Evolutionary conservation across 1,140 invertebrate species (phyloP), one percentile per base, ranked within the genome.

Genomic region (Calosoma granatense): DNA sequence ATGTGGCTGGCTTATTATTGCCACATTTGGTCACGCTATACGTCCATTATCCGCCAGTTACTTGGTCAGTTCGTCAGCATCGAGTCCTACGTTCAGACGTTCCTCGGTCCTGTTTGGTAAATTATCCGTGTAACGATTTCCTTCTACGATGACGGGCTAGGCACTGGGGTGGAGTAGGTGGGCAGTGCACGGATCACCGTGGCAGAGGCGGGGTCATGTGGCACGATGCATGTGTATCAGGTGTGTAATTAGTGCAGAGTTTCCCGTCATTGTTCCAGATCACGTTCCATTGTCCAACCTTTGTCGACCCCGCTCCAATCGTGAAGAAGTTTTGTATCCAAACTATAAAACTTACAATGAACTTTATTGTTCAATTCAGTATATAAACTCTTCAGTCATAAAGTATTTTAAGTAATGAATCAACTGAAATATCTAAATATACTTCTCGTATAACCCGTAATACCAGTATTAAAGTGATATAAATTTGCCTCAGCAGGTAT

Each of bases 111-210:
- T 47, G 41, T 47, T 47, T 17, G 9, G 41, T 47, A 47, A 47
- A 47, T 47, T 47, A 47, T 47, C 6, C 41, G 41, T 47, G 41
- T 47, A 47, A 47, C 41, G 41, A 47, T 47, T 47, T 47, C 41
- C 41, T 47, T 6, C 9, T 3, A 17, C 6, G 9, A 17, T 47
- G 15, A 12, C 17, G 6, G 9, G 6, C 9, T 12, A 17, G 41
- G 41, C 6, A 17, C 4, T 4, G 14, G 4, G 14, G 4, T 14
- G 6, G 4, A 14, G 26, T 6, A 14, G 14, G 26, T 4, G 26
- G 26, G 14, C 14, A 30, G 6, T 30, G 26, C 14, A 30, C 26
- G 26, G 26, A 14, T 30, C n/a, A n/a, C n/a, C n/a, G 26, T 36
- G 26, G n/a, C 6, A 36, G n/a, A 36, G 26, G 26, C n/a, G 26